Conservation (phyloP, 2,113 vertebrate genomes). For the Nycticebus coucang region DNA sequence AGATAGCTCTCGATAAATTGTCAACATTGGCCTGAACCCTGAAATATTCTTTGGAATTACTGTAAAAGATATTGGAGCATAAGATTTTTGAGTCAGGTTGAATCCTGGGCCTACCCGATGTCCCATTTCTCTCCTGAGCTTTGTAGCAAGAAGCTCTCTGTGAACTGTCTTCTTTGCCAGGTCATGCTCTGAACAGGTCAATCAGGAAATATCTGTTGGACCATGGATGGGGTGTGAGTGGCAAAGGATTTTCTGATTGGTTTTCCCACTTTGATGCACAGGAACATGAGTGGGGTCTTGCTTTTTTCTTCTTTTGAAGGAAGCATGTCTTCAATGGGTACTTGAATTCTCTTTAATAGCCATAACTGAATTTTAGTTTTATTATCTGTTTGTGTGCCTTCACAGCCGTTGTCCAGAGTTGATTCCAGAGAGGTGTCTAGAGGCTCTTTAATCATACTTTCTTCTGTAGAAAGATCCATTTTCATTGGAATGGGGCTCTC, state of each 20-base stretch:
- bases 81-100: too few relatives aligned
- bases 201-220: too few relatives aligned
- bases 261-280: constrained; percentile 98
- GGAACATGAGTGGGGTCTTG: constrained; percentile 98
- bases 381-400: constrained; percentile 86
- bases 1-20: too few relatives aligned
- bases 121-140: too few relatives aligned
- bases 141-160: too few relatives aligned
- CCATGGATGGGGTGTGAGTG: constrained; percentile 86
- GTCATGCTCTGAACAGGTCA: too few relatives aligned
- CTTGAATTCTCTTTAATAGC: constrained; percentile 96
- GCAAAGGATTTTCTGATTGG: constrained; percentile 99
- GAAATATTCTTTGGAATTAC: too few relatives aligned
- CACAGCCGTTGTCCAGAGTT: constrained; percentile 81
- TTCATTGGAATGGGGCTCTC: constrained; percentile 71
- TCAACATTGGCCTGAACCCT: too few relatives aligned
- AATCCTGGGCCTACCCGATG: too few relatives aligned
- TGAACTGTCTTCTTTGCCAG: too few relatives aligned
- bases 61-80: too few relatives aligned
- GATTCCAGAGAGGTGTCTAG: constrained; percentile 79
- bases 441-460: constrained; percentile 77
- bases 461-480: constrained; percentile 75
- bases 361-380: constrained; percentile 92
- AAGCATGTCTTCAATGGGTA: constrained; percentile 97
- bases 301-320: constrained; percentile 97